phyloP scores from a whole-genome alignment of 2,888 invertebrate genomes.

The Clusia tigrina region DNA sequence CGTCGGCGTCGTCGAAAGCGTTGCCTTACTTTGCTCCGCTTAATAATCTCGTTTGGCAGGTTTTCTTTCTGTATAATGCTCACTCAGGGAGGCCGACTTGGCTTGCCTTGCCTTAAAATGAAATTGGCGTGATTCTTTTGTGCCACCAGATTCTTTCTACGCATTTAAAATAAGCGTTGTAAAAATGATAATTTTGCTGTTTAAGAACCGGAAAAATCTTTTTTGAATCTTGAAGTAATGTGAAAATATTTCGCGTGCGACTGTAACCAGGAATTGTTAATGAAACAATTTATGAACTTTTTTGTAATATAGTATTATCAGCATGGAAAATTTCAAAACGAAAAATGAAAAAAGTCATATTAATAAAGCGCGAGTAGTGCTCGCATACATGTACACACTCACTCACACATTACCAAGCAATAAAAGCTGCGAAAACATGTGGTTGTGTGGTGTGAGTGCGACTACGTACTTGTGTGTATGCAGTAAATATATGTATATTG shows the following conservation, averaged over 20 bases:
- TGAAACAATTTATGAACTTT: too few species aligned
- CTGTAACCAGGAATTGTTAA: not conserved
- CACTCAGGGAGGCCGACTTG: constrained; percentile 24
- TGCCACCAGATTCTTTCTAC: not conserved
- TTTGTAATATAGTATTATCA: constrained; percentile 32
- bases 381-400: not conserved
- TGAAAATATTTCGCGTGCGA: not conserved
- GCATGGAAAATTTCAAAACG: constrained; percentile 37
- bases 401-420: too few species aligned
- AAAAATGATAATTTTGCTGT: not conserved
- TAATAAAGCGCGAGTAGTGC: not conserved
- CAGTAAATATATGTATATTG: not conserved
- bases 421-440: too few species aligned
- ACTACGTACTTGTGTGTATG: not conserved
- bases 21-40: constrained; percentile 56
- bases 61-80: constrained; percentile 37
- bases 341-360: constrained; percentile 12
- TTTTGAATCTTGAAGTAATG: not conserved
- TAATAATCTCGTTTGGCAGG: constrained; percentile 60
- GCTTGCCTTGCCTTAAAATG: constrained; percentile 10
- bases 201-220: not conserved
- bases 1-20: constrained; percentile 29
- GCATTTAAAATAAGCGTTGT: constrained; percentile 3
- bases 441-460: not conserved
- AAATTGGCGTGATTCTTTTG: constrained; percentile 16